Evolutionary conservation across 2,888 invertebrate genomes (phyloP).

Genomic region (Vannuccia rotundouncinata): DNA sequence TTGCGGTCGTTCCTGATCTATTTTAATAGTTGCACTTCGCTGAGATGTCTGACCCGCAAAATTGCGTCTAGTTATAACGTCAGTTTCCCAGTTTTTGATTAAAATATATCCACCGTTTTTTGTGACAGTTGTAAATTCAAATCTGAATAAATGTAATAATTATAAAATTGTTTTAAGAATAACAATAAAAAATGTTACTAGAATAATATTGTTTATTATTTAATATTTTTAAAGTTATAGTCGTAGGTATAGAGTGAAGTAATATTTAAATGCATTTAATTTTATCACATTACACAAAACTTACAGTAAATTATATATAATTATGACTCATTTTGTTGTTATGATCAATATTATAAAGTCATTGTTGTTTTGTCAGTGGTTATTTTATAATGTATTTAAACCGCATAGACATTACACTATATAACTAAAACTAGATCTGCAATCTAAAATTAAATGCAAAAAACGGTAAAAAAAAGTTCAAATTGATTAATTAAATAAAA

Average conservation of each 20-base stretch:
- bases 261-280: neutral
- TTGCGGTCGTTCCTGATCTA: neutral
- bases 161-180: neutral
- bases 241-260: neutral
- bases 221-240: neutral
- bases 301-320: neutral
- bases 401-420: too few species aligned
- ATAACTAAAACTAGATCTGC: too few species aligned
- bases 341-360: too few species aligned
- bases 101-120: neutral
- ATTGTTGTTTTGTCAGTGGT: too few species aligned
- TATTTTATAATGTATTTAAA: too few species aligned
- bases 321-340: too few species aligned
- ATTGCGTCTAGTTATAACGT: neutral
- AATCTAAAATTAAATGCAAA: too few species aligned
- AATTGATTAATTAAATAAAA: too few species aligned
- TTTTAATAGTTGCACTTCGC: neutral
- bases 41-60: neutral
- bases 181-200: neutral
- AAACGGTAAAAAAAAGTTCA: too few species aligned
- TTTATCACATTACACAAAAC: neutral
- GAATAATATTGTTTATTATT: neutral
- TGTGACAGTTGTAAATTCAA: neutral
- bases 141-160: neutral
- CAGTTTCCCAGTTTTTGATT: neutral